A percentile compares a stretch with the other conserved stretches of the same genome.
phyloP scores from a whole-genome alignment of 1,140 invertebrate species.

The Aphaenogaster rudis region DNA sequence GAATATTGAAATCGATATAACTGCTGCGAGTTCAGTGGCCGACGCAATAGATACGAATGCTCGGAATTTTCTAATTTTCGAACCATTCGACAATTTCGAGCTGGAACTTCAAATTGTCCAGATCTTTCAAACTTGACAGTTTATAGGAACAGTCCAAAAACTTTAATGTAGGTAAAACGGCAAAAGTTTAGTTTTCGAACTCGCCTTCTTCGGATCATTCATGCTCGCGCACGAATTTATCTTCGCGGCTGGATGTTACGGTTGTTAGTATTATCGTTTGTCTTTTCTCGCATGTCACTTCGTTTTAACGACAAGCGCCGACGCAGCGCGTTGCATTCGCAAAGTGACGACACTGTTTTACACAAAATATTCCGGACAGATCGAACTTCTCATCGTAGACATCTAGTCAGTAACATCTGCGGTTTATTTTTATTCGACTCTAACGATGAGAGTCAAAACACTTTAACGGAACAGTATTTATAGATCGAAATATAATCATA shows the following conservation, averaged over 20 bases:
- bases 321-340: neutral
- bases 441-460: constrained; percentile 38
- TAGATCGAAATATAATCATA: constrained; percentile 11
- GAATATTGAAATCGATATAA: neutral
- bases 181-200: neutral
- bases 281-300: constrained; percentile 7
- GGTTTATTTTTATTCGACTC: constrained; percentile 16
- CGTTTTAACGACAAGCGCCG: neutral
- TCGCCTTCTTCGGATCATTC: neutral
- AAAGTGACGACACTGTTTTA: neutral
- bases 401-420: constrained; percentile 18
- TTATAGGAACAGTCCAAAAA: neutral
- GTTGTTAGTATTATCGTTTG: constrained; percentile 24
- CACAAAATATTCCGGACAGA: neutral
- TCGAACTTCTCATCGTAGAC: constrained; percentile 16
- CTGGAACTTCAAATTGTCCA: neutral
- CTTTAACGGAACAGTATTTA: neutral
- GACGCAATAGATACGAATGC: neutral
- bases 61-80: neutral
- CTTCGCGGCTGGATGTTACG: neutral
- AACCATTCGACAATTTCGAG: neutral
- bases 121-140: neutral
- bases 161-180: neutral
- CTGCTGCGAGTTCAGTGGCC: neutral
- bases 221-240: neutral